Base-by-base conservation (phyloP, 2,888 invertebrate genomes). In the Tetanocera ferruginea region DNA sequence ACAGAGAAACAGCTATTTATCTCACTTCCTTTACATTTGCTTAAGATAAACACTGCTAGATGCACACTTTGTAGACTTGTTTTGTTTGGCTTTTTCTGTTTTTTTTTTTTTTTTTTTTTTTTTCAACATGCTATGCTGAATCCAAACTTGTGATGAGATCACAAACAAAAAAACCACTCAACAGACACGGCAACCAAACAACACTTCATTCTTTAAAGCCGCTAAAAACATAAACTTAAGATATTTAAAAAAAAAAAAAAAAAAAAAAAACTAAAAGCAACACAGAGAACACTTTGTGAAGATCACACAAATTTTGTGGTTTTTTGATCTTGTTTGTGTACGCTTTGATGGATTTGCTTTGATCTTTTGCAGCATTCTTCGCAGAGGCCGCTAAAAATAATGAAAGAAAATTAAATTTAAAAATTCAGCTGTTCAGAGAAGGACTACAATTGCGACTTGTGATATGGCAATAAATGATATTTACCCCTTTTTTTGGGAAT, bases 21-120 rank as follows among this genome's bases (percentile, higher is more conserved):
- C 76, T 76, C 49, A 76, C 76, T 76, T 76, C 76, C 76, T 69
- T 76, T 55, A 55, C 37, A 28, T 52, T 31, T 28, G 23, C 60
- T 55, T 31, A 43, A 43, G 43, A 43, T 43, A 43, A 43, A 43
- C 11, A 43, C 43, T 43, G 43, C 43, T 43, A 11, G 43, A 43
- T 43, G 43, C 43, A 43, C 37, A 37, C 37, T 43, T 43, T 14
- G 43, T 43, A 11, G 43, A 1, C 34, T n/a, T 49, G 60, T 51
- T 52, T 64, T 23, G 23, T 49, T 74, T 66, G 49, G 31, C 34
- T 11, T 28, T 28, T 60, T 49, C 28, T 60, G 62, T 14, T 51
- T 69, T 11, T 11, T 69, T 19, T 69, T 5, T 6, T 64, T 28
- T 4, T 28, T 28, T 11, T 64, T 67, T 19, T 69, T 14, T 23